Base-by-base conservation (phyloP, 2,797 vertebrate species). In the Gambusia yucatana region DNA sequence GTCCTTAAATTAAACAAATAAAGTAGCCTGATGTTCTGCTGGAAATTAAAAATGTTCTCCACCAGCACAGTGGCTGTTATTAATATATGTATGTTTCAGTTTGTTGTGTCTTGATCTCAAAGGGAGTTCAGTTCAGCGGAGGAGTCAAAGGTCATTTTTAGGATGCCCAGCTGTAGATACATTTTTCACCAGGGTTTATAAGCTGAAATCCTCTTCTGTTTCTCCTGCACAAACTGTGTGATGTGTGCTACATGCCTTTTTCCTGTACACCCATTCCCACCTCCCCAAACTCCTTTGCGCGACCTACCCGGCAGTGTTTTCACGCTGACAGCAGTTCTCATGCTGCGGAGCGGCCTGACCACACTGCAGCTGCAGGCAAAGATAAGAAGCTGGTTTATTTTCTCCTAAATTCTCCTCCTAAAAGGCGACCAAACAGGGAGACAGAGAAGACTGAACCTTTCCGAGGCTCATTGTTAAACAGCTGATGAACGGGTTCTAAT, bases 381-480 rank as follows among this genome's bases (percentile, higher is more conserved):
- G 94, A 94, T 94, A 94, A 94, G 91, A 91, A 82, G 13, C 3
- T 17, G 82, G 82, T 91, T 93, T 91, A 87, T 91, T 92, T 90
- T 47, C 86, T 88, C 78, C 80, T 33, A 59, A 91, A 92, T 82
- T 85, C 78, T 90, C 67, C 84, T 28, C 77, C 86, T 82, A 78
- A 85, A 88, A 90, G 87, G 50, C 63, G 50, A 79, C 76, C 5
- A 55, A 85, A 73, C 82, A 88, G 86, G 50, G 80, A 84, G 83
- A 82, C 14, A 57, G 78, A 20, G 48, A 77, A n/a, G 69, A 59
- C n/a, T 75, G 82, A 87, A 79, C 14, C 86, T 77, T 33, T 73
- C 47, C 33, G 57, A 84, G 41, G 77, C 80, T 90, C 77, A 82
- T 91, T 94, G 91, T 94, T 86, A 78, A 65, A 77, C 74, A 48